Conservation (phyloP, 2,113 vertebrate genomes). For the Stegostoma tigrinum region DNA sequence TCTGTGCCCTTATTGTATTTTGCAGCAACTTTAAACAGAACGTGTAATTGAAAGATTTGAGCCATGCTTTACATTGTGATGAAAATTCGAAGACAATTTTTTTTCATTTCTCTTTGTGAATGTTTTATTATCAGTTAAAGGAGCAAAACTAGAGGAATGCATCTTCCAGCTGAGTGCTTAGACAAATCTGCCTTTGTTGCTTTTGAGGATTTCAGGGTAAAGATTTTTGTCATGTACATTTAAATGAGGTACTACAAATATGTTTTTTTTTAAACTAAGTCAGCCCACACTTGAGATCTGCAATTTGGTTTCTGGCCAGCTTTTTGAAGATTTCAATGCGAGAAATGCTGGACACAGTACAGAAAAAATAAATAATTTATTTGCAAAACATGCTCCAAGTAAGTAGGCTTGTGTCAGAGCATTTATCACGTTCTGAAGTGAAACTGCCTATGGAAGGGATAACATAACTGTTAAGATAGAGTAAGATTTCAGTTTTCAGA, state of each 20-base stretch:
- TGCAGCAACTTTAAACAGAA: not conserved
- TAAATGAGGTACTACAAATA: not conserved
- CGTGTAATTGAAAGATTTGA: not conserved
- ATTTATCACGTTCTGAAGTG: not conserved
- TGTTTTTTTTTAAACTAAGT: not conserved
- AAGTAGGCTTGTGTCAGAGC: not conserved
- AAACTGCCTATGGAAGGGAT: not conserved
- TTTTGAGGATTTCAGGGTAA: not conserved
- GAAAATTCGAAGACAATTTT: not conserved
- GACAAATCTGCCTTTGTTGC: not conserved
- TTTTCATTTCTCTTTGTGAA: not conserved
- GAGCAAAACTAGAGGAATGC: not conserved
- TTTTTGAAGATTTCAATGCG: not conserved
- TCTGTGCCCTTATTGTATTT: not conserved
- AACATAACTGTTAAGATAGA: not conserved
- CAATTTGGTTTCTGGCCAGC: not conserved
- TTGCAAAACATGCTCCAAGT: not conserved
- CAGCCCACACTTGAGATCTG: not conserved
- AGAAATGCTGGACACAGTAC: not conserved
- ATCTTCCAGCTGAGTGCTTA: conserved; percentile 2
- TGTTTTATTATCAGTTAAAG: not conserved
- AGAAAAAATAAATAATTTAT: not conserved
- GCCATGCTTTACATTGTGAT: not conserved
- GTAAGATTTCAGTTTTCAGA: not conserved
- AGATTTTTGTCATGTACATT: not conserved